Percentiles rank a stretch among this genome's conserved stretches.
phyloP scores from a whole-genome alignment of 2,888 invertebrate genomes.

The Schrankia costaestrigalis region DNA sequence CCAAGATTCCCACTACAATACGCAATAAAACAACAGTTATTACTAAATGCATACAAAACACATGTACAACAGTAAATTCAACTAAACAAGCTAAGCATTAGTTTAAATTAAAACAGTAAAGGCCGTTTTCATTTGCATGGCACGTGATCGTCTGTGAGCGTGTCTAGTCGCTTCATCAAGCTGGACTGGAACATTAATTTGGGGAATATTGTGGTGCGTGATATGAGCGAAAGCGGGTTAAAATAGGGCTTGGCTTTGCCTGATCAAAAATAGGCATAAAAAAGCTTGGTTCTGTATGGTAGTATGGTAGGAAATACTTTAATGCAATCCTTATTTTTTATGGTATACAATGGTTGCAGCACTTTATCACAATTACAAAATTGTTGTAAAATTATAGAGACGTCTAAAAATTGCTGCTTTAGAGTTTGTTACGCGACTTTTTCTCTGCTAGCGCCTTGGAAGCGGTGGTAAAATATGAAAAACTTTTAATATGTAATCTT shows the following conservation, averaged over 20 bases:
- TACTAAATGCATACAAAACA: constrained; percentile 23
- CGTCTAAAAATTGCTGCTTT: too few relatives aligned
- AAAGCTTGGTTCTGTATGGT: too few relatives aligned
- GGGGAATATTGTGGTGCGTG: constrained; percentile 35
- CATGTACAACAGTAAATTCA: constrained; percentile 32
- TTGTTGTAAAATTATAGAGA: too few relatives aligned
- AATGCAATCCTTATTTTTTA: too few relatives aligned
- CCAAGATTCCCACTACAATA: background rate
- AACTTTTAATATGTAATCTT: too few relatives aligned
- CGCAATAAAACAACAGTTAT: background rate
- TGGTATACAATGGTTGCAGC: too few relatives aligned
- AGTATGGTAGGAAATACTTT: too few relatives aligned
- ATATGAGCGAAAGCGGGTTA: constrained; percentile 30
- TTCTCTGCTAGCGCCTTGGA: too few relatives aligned
- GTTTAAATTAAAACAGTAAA: constrained; percentile 55
- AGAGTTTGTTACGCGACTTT: too few relatives aligned
- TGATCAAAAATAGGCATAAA: background rate
- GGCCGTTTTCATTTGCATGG: constrained; percentile 76
- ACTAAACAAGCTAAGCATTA: constrained; percentile 50
- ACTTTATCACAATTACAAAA: too few relatives aligned
- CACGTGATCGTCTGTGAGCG: constrained; percentile 73
- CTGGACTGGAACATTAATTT: constrained; percentile 59
- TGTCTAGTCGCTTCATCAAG: constrained; percentile 75
- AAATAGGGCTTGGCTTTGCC: background rate
- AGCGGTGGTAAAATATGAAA: too few relatives aligned